A percentile compares a stretch with the other conserved stretches of the same genome.
phyloP scores from a whole-genome alignment of 1,140 invertebrate genomes.

The Saccostrea glomerata region DNA sequence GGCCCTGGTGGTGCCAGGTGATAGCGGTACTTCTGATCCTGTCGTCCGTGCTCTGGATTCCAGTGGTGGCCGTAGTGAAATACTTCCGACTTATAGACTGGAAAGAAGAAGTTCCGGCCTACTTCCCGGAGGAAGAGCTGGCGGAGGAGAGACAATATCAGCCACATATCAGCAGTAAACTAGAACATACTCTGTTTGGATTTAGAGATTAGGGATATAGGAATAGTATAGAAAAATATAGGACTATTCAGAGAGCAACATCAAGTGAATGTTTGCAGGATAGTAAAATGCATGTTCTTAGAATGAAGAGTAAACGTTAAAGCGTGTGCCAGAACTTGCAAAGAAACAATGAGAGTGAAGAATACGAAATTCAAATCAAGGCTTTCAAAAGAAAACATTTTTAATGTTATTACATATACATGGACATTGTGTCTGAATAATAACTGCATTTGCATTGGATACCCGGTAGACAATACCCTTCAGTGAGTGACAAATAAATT shows the following conservation, averaged over 20 bases:
- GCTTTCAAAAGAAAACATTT: no score
- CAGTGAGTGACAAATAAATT: no score
- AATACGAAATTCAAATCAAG: no score
- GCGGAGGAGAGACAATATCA: constrained; percentile 62
- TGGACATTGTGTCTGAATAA: no score
- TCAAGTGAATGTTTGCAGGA: background rate
- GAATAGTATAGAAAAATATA: background rate
- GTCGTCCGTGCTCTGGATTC: constrained; percentile 90
- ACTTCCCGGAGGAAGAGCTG: constrained; percentile 66
- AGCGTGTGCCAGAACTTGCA: background rate
- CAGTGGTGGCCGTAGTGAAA: constrained; percentile 82
- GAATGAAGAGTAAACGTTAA: no score
- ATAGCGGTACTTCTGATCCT: constrained; percentile 88
- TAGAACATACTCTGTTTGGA: constrained; percentile 59
- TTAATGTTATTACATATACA: no score
- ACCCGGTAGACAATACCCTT: no score
- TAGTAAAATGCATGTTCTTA: background rate
- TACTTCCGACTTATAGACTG: constrained; percentile 55
- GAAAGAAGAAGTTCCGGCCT: constrained; percentile 61
- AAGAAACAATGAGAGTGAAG: background rate
- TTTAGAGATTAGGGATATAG: constrained; percentile 37
- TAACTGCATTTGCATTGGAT: no score
- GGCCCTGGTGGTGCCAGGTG: constrained; percentile 91
- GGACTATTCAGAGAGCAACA: background rate
- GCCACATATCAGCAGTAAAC: constrained; percentile 55